Evolutionary conservation across 2,113 vertebrate species (phyloP), one percentile per base, ranked within the genome.

Genomic region (Sinocyclocheilus maitianheensis): DNA sequence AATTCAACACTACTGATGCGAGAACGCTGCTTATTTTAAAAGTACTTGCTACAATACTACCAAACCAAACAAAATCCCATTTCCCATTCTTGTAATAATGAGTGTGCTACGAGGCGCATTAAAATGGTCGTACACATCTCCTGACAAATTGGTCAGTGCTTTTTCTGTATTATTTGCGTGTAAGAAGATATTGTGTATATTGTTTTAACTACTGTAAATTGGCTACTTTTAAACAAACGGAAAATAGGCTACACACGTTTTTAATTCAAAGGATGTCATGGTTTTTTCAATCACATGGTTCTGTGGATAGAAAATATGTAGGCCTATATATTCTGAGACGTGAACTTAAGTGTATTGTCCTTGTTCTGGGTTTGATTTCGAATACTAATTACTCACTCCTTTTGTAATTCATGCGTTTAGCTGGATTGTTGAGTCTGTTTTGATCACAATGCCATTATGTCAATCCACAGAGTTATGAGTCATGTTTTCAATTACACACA

Each of bases 401-500:
- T 74, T 40, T 60, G 53, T 78, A 60, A 79, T 79, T 22, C 30
- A 22, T 40, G 30, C 4, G 20, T 37, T 58, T 12, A 60, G 37
- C 40, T 77, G 8, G 12, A 37, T 78, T 37, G 26, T 78, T 78
- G 24, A 55, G 76, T 58, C 26, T 77, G 77, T 78, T 18, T 60
- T 60, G n/a, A 79, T 60, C 18, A 60, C 18, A 60, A 79, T 58
- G 77, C 2, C 20, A 40, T 34, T 13, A 63, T 46, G 77, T 63
- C 58, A 63, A 9, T 63, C 55, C 12, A 80, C 37, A 43, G 7
- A 71, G 37, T 74, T 22, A 63, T 13, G 77, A 80, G 58, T 80
- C 62, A 63, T 80, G 55, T 80, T 63, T 63, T 63, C 37, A 80
- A 79, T 40, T 79, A 79, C 26, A 9, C 18, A 34, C 24, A 20